Evolutionary conservation across 2,113 vertebrate species (phyloP).

Genomic region (Polypterus bichir): DNA sequence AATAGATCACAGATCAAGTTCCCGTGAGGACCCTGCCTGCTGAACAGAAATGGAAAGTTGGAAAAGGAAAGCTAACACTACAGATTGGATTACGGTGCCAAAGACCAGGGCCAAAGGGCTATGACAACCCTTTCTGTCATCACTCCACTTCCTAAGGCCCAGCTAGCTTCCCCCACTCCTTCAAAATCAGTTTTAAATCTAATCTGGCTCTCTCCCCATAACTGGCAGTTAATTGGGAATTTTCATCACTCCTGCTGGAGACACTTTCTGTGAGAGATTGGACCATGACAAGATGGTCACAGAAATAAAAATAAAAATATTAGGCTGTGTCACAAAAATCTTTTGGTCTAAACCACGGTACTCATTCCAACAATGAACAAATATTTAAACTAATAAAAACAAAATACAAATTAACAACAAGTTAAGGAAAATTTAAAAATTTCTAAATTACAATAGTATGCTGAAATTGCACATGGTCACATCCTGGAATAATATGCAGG

Average conservation of each 20-base stretch:
- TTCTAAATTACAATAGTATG: no score
- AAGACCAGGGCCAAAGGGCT: slow-evolving; percentile 14
- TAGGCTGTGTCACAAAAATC: slow-evolving; percentile 1
- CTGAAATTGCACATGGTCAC: no score
- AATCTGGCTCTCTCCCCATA: slow-evolving; percentile 27
- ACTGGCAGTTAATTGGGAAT: slow-evolving; percentile 46
- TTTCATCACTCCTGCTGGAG: slow-evolving; percentile 33
- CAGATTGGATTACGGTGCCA: slow-evolving; percentile 28
- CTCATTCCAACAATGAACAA: neutral
- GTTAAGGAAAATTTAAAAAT: no score
- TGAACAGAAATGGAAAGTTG: slow-evolving; percentile 45
- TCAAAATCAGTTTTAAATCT: slow-evolving; percentile 17
- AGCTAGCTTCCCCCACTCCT: no score
- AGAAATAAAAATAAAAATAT: neutral
- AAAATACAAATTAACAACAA: no score
- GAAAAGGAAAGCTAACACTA: slow-evolving; percentile 24
- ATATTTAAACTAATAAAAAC: no score
- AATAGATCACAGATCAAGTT: slow-evolving; percentile 41
- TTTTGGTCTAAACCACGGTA: slow-evolving; percentile 9
- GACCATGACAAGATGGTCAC: neutral
- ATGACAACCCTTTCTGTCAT: slow-evolving; percentile 11
- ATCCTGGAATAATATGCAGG: no score
- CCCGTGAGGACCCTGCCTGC: slow-evolving; percentile 11
- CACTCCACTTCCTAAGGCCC: neutral
- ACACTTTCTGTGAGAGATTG: neutral